Conservation (phyloP, 2,797 vertebrate species). For the Peromyscus eremicus region DNA sequence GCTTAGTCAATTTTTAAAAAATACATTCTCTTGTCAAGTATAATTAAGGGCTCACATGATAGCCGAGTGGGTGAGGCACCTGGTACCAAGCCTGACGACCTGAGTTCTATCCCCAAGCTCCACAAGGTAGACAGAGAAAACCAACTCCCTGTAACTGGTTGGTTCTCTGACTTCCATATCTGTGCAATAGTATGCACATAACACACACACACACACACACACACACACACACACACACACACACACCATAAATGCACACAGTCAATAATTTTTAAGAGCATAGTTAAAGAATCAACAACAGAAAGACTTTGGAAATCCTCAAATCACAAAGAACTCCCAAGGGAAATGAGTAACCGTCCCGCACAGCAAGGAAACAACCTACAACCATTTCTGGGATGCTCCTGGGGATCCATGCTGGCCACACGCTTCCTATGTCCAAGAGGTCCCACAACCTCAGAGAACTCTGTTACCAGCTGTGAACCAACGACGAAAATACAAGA, state of each 20-base stretch:
- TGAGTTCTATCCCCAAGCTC: neutral
- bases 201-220: too few species aligned
- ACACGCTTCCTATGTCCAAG: neutral
- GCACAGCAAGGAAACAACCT: neutral
- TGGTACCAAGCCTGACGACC: neutral
- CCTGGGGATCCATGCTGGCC: neutral
- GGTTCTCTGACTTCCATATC: neutral
- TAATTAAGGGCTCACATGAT: neutral
- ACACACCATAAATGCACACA: neutral
- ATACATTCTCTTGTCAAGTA: constrained; percentile 33
- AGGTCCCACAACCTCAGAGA: neutral
- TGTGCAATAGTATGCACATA: neutral
- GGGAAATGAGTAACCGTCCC: constrained; percentile 39
- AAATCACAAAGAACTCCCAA: constrained; percentile 55
- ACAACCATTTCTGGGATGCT: neutral
- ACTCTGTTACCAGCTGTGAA: neutral
- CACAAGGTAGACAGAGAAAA: neutral
- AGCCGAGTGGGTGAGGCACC: neutral
- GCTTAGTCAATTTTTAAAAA: constrained; percentile 42
- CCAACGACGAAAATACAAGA: neutral
- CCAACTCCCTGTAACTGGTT: neutral
- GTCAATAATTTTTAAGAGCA: neutral
- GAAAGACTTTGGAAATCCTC: constrained; percentile 15
- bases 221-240: neutral
- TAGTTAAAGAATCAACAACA: neutral